Evolutionary conservation across 2,797 vertebrate species (phyloP).

Genomic region (Benthosema pterotum): DNA sequence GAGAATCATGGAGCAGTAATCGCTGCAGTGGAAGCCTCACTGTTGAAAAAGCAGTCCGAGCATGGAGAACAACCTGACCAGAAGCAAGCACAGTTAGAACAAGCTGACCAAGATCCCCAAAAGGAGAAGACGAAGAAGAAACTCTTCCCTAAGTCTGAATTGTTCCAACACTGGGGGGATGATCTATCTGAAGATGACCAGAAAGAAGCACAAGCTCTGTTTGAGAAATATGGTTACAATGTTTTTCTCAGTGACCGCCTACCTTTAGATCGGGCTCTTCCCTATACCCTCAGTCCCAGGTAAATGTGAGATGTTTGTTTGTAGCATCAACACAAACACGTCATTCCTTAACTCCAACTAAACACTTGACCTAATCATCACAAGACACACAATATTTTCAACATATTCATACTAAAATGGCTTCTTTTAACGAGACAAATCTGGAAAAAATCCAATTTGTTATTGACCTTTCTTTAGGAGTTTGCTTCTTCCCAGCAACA

Average conservation of each 20-base stretch:
- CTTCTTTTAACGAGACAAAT: too few relatives aligned
- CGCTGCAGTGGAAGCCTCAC: neutral
- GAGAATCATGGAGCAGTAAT: neutral
- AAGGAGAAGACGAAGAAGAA: slow-evolving; percentile 5
- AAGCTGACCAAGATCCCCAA: neutral
- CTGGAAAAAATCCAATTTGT: too few relatives aligned
- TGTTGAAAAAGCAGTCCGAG: neutral
- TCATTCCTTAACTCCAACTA: too few relatives aligned
- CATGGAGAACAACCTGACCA: neutral
- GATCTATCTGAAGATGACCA: slow-evolving; percentile 87
- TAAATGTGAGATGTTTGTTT: slow-evolving; percentile 18
- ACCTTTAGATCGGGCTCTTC: slow-evolving; percentile 85
- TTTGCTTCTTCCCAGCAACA: too few relatives aligned
- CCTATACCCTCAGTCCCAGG: slow-evolving; percentile 77
- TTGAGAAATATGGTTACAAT: slow-evolving; percentile 92
- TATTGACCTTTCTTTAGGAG: too few relatives aligned
- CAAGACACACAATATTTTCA: too few relatives aligned
- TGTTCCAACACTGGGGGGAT: slow-evolving; percentile 88
- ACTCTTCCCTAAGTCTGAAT: slow-evolving; percentile 52
- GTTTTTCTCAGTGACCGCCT: slow-evolving; percentile 91
- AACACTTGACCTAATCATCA: too few relatives aligned
- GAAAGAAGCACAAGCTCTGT: slow-evolving; percentile 83
- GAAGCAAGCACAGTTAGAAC: neutral
- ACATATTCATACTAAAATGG: too few relatives aligned
- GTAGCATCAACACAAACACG: too few relatives aligned